These are phyloP conservation scores for Chelonus formosanus DNA, from an alignment of 2,888 invertebrate genomes.

Conservation along the genomic window DNA sequence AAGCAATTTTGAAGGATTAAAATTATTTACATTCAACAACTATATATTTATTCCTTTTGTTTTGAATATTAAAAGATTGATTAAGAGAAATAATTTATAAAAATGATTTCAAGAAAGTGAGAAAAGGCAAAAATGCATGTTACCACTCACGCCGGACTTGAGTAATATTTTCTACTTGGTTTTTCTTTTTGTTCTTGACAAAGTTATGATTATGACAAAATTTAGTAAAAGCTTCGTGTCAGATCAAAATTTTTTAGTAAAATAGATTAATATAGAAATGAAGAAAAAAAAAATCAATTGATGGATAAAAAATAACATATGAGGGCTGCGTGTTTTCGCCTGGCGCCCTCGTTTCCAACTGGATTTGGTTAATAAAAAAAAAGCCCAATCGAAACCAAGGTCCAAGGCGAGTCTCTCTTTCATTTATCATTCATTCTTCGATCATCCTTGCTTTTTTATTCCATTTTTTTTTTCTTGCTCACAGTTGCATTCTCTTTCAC, in stretches of 20 bases:
- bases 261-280: constrained; percentile 3
- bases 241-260: neutral
- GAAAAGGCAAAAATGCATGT: no score
- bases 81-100: no score
- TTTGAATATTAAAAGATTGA: no score
- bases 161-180: no score
- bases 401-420: constrained; percentile 27
- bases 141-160: no score
- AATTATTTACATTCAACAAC: no score
- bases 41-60: no score
- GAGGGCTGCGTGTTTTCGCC: constrained; percentile 20
- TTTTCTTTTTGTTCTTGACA: no score
- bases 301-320: constrained; percentile 14
- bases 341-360: constrained; percentile 21
- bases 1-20: no score
- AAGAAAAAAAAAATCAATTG: constrained; percentile 5
- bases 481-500: constrained; percentile 13
- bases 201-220: no score
- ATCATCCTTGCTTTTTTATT: constrained; percentile 21
- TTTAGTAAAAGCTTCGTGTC: constrained; percentile 1
- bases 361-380: constrained; percentile 24
- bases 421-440: constrained; percentile 32
- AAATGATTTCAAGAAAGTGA: no score
- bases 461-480: constrained; percentile 8
- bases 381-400: constrained; percentile 28